Evolutionary conservation across 35 echinoderm and acorn worm species (phyloP), one percentile per base, ranked within the genome.

Genomic region (Ophiothrix spiculata): DNA sequence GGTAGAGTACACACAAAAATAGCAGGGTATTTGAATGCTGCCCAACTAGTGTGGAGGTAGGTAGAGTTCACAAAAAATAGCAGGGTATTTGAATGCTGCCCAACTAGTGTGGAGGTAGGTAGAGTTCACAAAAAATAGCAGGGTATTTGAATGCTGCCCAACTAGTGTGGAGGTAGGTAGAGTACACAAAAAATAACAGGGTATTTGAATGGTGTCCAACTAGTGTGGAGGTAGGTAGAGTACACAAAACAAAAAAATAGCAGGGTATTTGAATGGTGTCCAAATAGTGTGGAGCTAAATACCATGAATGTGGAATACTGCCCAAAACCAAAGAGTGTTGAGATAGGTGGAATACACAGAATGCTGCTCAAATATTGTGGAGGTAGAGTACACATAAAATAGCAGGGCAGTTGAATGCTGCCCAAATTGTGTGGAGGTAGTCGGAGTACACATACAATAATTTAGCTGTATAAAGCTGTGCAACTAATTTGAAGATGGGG

Each of bases 61-160:
- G 84, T 6, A 33, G 28, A 74, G 2, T 74, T 1, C 11, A 33
- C 69, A n/a, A n/a, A n/a, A n/a, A n/a, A n/a, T n/a, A n/a, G n/a
- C n/a, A n/a, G n/a, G n/a, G n/a, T n/a, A n/a, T n/a, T n/a, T n/a
- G 35, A 2, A 75, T 2, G 4, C 4, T 75, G 73, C n/a, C 3
- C 2, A 6, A 33, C 19, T n/a, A 21, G 8, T 31, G 29, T 75
- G n/a, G n/a, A n/a, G n/a, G n/a, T n/a, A n/a, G n/a, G n/a, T n/a
- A n/a, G n/a, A n/a, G n/a, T n/a, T n/a, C 56, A 63, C 14, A 63
- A 15, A 14, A 15, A 28, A 63, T 15, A 94, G 96, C 39, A 85
- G 96, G 83, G 88, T 92, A 32, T 91, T 99, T 23, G 96, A 99
- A 77, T 99, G 96, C 83, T 99, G 96, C 79, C 89, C 96, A 0